Base-by-base conservation (phyloP, 2,797 vertebrate genomes). In the Eospalax fontanierii region DNA sequence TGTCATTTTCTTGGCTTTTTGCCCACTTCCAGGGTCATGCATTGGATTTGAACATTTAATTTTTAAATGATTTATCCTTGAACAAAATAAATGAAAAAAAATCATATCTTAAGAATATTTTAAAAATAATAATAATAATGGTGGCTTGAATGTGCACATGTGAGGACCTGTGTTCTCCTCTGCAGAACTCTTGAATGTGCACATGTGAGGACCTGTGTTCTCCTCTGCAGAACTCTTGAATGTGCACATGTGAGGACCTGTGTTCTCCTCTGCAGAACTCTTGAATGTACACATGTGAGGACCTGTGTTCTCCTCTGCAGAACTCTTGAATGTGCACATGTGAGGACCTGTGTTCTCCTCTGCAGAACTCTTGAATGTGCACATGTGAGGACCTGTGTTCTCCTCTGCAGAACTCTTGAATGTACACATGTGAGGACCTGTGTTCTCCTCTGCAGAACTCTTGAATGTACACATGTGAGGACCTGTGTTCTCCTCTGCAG, bases 41-140 rank as follows among this genome's bases (percentile, higher is more conserved):
- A 54, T 54, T 88, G 21, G 40, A 90, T 90, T 91, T 94, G 38
- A 90, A 84, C 79, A 81, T 90, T 93, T 95, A 92, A 90, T 26
- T 65, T 88, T 91, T 57, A 87, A 94, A 82, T 30, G 82, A 89
- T 92, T 93, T 95, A 73, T 78, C 66, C 38, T 70, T 76, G 40
- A 87, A 63, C 71, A 95, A 95, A 84, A 73, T 16, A 78, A n/a
- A n/a, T n/a, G 57, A 57, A 66, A 35, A 18, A 43, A 89, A 79
- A 50, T 79, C 24, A 46, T 57, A 15, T 79, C 63, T 90, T 87
- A 84, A 93, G 74, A 94, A 85, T 93, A 46, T 68, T 91, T 54
- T 10, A 54, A 54, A 54, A 54, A 54, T 54, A 54, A 54, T 54
- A 50, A 54, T 54, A 54, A 54, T 54, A 12, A 14, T 54, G 50